Percentiles rank a stretch among this genome's conserved stretches.
Evolutionary conservation across 2,888 invertebrate species (phyloP).

Genomic region (Flexamia atlantica): DNA sequence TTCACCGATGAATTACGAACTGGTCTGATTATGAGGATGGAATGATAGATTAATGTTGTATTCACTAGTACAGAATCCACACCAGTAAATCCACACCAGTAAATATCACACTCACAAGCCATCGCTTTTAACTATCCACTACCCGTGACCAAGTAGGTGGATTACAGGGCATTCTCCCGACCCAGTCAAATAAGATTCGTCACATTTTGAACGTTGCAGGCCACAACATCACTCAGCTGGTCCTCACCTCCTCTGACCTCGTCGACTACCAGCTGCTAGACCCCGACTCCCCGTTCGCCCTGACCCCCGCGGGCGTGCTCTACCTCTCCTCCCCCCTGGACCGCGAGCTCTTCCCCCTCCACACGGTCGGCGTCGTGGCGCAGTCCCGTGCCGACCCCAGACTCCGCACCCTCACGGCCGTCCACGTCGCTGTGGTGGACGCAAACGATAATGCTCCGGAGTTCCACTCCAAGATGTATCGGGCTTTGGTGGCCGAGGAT

Average conservation of each 20-base stretch:
- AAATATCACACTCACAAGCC: too few species aligned
- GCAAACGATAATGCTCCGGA: conserved; percentile 93
- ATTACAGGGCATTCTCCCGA: too few species aligned
- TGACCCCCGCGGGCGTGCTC: not conserved
- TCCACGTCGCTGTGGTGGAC: conserved; percentile 89
- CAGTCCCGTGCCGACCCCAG: conserved; percentile 86
- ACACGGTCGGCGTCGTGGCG: conserved; percentile 84
- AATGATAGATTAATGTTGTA: too few species aligned
- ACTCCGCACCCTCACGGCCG: conserved; percentile 83
- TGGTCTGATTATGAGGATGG: too few species aligned
- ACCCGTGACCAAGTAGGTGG: too few species aligned
- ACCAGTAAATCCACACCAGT: too few species aligned
- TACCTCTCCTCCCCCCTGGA: conserved; percentile 83
- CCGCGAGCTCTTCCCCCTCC: conserved; percentile 84
- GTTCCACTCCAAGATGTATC: conserved; percentile 91
- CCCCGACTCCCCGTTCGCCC: conserved; percentile 70
- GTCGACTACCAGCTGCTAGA: conserved; percentile 82
- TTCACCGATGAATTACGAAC: too few species aligned
- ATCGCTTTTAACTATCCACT: too few species aligned
- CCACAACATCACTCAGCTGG: conserved; percentile 47
- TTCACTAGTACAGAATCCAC: too few species aligned
- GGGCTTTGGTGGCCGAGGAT: conserved; percentile 89
- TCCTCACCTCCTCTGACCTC: conserved; percentile 17
- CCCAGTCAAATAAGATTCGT: too few species aligned
- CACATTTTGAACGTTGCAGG: too few species aligned